Percentiles rank a stretch among this genome's conserved stretches.
These are phyloP conservation scores for Numenius phaeopus DNA, from an alignment of 2,797 vertebrate species.

Conservation along the genomic window DNA sequence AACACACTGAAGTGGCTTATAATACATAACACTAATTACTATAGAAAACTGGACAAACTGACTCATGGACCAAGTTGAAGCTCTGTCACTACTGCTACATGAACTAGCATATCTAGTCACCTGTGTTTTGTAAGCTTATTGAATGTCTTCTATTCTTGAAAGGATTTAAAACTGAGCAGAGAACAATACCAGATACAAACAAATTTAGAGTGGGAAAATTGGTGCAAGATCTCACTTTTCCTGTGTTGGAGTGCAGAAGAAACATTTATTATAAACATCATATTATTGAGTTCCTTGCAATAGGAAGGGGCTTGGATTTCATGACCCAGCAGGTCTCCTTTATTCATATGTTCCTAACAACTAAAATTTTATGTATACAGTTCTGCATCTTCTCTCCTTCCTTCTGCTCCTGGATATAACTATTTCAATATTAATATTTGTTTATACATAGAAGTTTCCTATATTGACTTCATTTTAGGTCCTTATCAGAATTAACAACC, in stretches of 20 bases:
- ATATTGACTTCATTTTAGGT: background rate
- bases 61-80: background rate
- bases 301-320: background rate
- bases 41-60: background rate
- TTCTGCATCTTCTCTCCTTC: background rate
- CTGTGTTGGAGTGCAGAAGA: background rate
- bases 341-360: background rate
- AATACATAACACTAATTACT: background rate
- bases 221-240: background rate
- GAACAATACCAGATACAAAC: background rate
- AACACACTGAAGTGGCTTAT: background rate
- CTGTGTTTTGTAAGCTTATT: background rate
- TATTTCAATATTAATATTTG: background rate
- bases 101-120: background rate
- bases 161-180: background rate
- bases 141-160: background rate
- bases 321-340: background rate
- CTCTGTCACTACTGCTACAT: background rate
- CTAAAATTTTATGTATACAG: background rate
- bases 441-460: background rate
- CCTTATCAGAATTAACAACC: background rate
- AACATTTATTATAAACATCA: background rate
- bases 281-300: background rate
- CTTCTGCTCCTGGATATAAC: background rate
- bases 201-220: background rate